These are phyloP conservation scores for Macrosteles quadrilineatus DNA, from an alignment of 1,140 invertebrate genomes.

Conservation along the genomic window DNA sequence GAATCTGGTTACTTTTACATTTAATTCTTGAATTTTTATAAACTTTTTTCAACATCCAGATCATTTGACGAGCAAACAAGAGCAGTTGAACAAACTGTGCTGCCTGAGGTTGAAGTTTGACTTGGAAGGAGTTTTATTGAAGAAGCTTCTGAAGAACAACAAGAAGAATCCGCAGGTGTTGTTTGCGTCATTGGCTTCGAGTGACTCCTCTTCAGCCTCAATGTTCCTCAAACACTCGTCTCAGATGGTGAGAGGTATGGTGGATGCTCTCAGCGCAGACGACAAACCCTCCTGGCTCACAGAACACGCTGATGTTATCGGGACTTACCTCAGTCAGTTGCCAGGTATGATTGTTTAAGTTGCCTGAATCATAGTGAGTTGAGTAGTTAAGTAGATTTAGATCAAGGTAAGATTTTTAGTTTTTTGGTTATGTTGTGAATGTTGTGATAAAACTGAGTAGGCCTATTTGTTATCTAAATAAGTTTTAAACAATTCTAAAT, in stretches of 20 bases:
- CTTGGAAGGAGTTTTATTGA: neutral
- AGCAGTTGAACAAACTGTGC: neutral
- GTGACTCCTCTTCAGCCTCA: neutral
- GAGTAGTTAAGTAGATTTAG: too few species aligned
- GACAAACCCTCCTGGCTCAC: neutral
- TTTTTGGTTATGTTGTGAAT: too few species aligned
- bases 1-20: too few species aligned
- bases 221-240: neutral
- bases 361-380: too few species aligned
- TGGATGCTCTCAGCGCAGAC: neutral
- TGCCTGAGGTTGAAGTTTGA: neutral
- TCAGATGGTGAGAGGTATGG: neutral
- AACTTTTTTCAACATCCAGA: too few species aligned
- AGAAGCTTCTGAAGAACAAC: constrained; percentile 13
- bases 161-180: neutral
- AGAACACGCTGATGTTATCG: neutral
- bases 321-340: neutral
- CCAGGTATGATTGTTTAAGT: too few species aligned
- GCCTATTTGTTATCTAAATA: too few species aligned
- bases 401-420: too few species aligned
- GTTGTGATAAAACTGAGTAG: too few species aligned
- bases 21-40: too few species aligned
- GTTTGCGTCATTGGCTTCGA: neutral
- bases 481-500: too few species aligned
- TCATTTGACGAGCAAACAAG: neutral